phyloP scores from a whole-genome alignment of 2,888 invertebrate genomes.

The Coelogynopora nodosa region DNA sequence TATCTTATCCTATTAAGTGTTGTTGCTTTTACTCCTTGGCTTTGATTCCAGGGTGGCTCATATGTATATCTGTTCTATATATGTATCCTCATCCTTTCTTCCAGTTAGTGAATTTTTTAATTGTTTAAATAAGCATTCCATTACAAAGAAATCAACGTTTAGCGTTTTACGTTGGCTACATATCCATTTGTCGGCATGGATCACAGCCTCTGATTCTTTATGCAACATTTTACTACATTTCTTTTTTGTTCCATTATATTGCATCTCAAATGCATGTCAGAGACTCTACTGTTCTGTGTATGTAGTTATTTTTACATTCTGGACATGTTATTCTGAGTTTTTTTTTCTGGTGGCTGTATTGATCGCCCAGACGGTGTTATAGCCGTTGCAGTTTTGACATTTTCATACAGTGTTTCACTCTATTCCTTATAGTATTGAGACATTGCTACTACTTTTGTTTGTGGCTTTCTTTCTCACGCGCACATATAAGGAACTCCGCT shows the following conservation, averaged over 20 bases:
- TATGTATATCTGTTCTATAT: no score
- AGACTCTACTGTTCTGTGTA: background rate
- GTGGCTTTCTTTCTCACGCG: background rate
- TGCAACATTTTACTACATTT: background rate
- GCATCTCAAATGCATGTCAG: background rate
- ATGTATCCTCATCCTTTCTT: background rate
- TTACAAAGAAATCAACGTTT: background rate
- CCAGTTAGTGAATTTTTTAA: background rate
- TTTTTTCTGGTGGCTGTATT: background rate
- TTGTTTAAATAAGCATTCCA: background rate
- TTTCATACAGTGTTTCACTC: background rate
- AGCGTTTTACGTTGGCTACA: background rate
- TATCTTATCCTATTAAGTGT: background rate
- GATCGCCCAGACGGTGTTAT: background rate
- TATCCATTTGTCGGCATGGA: background rate
- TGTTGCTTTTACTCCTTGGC: background rate
- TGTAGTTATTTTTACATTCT: background rate
- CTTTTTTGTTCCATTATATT: background rate
- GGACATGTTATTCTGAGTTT: background rate
- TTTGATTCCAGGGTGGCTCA: no score
- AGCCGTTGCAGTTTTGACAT: background rate
- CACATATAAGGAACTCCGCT: background rate
- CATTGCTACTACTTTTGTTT: background rate
- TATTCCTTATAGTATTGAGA: background rate
- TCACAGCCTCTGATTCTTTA: background rate